Percentiles rank a stretch among this genome's conserved stretches.
Conservation (phyloP, 2,113 vertebrate species). For the Rostratula benghalensis region DNA sequence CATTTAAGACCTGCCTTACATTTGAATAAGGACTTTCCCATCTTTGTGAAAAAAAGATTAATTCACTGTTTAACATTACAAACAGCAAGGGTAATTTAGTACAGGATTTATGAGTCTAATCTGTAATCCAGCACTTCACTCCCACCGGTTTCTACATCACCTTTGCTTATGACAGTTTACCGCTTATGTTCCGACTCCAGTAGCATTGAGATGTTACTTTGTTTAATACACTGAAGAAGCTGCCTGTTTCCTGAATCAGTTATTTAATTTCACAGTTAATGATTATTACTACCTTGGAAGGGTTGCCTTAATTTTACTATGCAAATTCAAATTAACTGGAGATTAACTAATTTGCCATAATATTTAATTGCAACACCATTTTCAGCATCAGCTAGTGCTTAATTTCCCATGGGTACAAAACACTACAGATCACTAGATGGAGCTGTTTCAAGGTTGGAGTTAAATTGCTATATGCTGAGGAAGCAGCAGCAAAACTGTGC, state of each 20-base stretch:
- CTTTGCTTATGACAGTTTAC: background rate
- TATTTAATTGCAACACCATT: background rate
- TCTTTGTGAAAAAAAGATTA: background rate
- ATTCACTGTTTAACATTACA: constrained; percentile 15
- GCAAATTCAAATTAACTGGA: background rate
- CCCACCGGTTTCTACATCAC: background rate
- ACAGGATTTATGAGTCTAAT: background rate
- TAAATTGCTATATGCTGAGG: background rate
- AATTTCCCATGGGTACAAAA: background rate
- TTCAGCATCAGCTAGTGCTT: background rate
- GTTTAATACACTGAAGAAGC: background rate
- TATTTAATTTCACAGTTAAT: background rate
- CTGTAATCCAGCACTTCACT: background rate
- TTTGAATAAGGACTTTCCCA: constrained; percentile 43
- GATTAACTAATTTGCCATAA: background rate
- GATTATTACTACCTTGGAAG: background rate
- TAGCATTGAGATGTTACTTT: background rate
- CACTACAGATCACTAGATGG: constrained; percentile 48
- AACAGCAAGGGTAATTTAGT: background rate
- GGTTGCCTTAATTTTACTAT: background rate
- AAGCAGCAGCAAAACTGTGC: background rate
- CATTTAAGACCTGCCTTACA: background rate
- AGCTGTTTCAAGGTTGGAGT: constrained; percentile 18
- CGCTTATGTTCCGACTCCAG: background rate
- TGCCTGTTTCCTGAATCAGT: background rate